Evolutionary conservation across 2,888 invertebrate species (phyloP).

Genomic region (Habrosyne pyritoides): DNA sequence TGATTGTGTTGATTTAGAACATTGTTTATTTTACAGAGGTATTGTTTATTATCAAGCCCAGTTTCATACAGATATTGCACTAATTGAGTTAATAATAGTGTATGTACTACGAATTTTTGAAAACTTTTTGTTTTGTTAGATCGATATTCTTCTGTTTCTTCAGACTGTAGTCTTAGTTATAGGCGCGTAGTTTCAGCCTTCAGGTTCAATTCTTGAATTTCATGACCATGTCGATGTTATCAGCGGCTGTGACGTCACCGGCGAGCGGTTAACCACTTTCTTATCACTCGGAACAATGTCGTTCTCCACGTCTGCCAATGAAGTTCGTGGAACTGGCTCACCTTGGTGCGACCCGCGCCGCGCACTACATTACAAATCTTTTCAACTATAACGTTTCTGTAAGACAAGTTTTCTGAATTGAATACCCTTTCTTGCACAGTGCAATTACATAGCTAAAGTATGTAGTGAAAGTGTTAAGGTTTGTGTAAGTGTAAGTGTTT

Average conservation of each 20-base stretch:
- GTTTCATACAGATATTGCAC: too few relatives aligned
- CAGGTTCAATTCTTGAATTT: neutral
- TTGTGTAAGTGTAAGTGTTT: too few relatives aligned
- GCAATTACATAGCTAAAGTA: too few relatives aligned
- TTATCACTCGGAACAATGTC: neutral
- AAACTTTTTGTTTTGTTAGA: neutral
- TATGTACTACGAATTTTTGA: too few relatives aligned
- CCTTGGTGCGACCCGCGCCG: neutral
- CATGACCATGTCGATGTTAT: neutral
- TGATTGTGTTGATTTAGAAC: too few relatives aligned
- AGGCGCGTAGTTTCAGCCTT: neutral
- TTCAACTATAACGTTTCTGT: neutral
- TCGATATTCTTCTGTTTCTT: neutral
- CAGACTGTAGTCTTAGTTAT: neutral
- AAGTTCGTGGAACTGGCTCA: neutral
- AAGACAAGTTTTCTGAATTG: too few relatives aligned
- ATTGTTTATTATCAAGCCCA: too few relatives aligned
- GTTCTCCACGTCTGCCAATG: conserved; percentile 1
- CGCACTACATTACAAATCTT: too few relatives aligned
- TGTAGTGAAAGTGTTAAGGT: too few relatives aligned
- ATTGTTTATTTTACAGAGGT: too few relatives aligned
- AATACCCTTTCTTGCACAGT: too few relatives aligned
- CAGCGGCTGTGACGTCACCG: conserved; percentile 1
- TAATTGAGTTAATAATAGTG: too few relatives aligned
- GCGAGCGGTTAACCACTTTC: neutral